Evolutionary conservation across 2,113 vertebrate species (phyloP), one percentile per base, ranked within the genome.

Genomic region (Ellobius talpinus): DNA sequence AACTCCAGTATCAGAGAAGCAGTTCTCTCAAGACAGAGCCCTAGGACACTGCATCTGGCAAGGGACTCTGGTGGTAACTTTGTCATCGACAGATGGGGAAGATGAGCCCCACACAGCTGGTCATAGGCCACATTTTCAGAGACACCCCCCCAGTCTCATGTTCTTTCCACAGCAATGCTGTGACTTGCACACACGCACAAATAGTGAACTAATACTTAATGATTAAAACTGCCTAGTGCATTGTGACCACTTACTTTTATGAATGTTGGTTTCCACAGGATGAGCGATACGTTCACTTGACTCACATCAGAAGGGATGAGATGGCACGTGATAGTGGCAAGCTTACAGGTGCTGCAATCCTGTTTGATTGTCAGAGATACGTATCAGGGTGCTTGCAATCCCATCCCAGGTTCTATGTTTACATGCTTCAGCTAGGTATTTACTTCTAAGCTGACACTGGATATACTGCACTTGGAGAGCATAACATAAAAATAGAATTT

Each of bases 211-310:
- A n/a, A 61, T 26, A 29, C 42, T 39, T 84, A 6, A 36, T 9
- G 24, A 42, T n/a, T 13, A 11, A 66, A 72, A 90, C 55, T 26
- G 1, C 61, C 89, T 24, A 92, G 84, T 82, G 61, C 1, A 68
- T 42, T 2, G 1, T 0, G 11, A 0, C 77, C 73, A 97, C 98
- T 98, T 97, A 99, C 99, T 98, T 99, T 99, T 96, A 99, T 99
- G 95, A 99, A 99, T 0, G 99, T 99, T 47, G 99, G 99, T 90
- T 99, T 99, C 99, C 99, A 99, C 91, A 99, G 98, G 97, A 99
- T 98, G 96, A 99, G 98, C 0, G 99, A 99, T 77, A 99, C 90
- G 39, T 99, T 99, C 91, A 99, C 98, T 81, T 99, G 99, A 94
- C 98, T 99, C 24, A 93, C 0, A 1, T 98, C 97, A 17, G 98